Evolutionary conservation across 2,797 vertebrate genomes (phyloP), one percentile per base, ranked within the genome.

Genomic region (Rhabdomys pumilio): DNA sequence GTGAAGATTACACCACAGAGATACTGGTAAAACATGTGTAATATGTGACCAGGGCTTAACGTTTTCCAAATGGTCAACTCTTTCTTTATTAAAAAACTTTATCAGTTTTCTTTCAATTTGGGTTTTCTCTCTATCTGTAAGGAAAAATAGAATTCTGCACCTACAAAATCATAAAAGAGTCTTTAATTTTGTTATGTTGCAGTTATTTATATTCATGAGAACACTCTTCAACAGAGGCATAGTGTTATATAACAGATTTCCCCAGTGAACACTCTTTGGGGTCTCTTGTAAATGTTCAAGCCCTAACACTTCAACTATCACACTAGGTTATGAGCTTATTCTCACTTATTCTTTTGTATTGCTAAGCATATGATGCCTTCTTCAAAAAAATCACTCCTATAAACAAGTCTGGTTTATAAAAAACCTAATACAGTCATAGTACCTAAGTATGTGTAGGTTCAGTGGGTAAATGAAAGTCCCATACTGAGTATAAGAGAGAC

Each of bases 181-280:
- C 55, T 85, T 97, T 95, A 86, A 96, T 92, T 98, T 97, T 65
- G 14, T 95, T 92, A 96, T 92, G 26, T 55, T 94, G 93, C 75
- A 41, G 17, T 96, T 97, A 90, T 63, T 38, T 89, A 89, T 6
- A 83, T 8, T 72, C 6, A 4, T 73, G 95, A 97, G 65, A 84
- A 88, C 22, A 89, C 47, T 63, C 93, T 96, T 85, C 44, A 94
- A 77, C 26, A 96, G 29, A 81, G 67, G 67, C 81, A 76, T 93
- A 20, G 6, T 20, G 41, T 34, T 15, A 38, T 91, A 50, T 86
- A 17, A 65, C 59, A 57, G 5, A 82, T 3, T 31, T 26, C 38
- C 15, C 24, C 75, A 34, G 57, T 38, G 4, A 50, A 38, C 3
- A 29, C 6, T 1, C 7, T 87, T 31, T 41, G 22, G 10, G 29